Base-by-base conservation (phyloP, 2,888 invertebrate species). In the Drosophila yooni region DNA sequence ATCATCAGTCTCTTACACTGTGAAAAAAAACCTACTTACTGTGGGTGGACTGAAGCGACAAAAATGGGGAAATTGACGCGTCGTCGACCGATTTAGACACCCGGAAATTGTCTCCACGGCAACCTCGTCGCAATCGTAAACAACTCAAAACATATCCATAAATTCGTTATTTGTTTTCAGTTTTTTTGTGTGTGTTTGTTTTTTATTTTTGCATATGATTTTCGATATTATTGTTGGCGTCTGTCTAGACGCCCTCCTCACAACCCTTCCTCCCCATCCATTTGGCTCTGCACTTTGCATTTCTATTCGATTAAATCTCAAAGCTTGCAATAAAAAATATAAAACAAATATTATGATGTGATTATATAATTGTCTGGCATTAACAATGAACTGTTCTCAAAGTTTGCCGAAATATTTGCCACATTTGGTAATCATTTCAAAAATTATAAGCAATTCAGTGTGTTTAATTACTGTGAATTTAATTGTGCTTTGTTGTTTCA, bases 81-180 rank as follows among this genome's bases (percentile, higher is more conserved):
- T 62, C 87, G 46, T 50, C 54, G 63, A 70, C 88, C 81, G 86
- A 81, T 81, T 84, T 86, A 83, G 84, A 88, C 69, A 88, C 89
- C 84, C 85, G 85, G 85, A 85, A 85, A 88, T 83, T 76, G 89
- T 80, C 87, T 54, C 51, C 70, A 70, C 74, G 63, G 33, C 51
- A 51, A 63, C 51, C 64, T 29, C 57, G 25, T 4, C 46, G 2
- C 46, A 8, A 25, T 25, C 25, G 40, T 31, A 29, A 60, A 67
- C 43, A 54, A 36, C 61, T 15, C 27, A 27, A 40, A 34, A 61
- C 57, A 53, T 33, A 54, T 34, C 34, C 54, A 62, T 38, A 58
- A 48, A 54, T 13, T 58, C 31, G 27, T 33, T 36, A 53, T 66
- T 46, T 65, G 38, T 50, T 31, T 64, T 29, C 34, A 7, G 29